Conservation (phyloP, 2,797 vertebrate genomes). For the Sebastes nivosus region DNA sequence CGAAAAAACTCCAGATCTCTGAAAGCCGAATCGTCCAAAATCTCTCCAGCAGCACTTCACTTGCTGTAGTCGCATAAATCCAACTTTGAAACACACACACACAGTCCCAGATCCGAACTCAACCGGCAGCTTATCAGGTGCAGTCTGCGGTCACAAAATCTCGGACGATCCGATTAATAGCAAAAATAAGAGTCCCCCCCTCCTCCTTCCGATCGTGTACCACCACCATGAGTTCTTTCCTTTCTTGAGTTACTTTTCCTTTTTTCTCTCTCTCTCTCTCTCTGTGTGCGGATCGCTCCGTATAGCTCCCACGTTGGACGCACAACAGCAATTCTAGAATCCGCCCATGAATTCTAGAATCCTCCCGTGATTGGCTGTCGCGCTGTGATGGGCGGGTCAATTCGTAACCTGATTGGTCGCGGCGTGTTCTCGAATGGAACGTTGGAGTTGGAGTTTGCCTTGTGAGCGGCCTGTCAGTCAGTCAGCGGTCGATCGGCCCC, state of each 20-base stretch:
- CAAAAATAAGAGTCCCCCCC: conserved; percentile 52
- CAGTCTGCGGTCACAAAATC: conserved; percentile 66
- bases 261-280: conserved; percentile 32
- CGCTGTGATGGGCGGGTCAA: conserved; percentile 31
- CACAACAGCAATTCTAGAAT: conserved; percentile 68
- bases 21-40: conserved; percentile 27
- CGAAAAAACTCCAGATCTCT: conserved; percentile 42
- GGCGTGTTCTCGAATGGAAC: conserved; percentile 15
- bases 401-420: conserved; percentile 66
- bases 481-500: conserved; percentile 73
- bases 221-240: conserved; percentile 76
- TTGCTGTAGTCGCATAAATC: conserved; percentile 50
- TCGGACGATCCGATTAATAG: conserved; percentile 69
- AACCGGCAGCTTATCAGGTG: conserved; percentile 61
- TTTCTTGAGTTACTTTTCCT: conserved; percentile 73
- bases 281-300: conserved; percentile 34
- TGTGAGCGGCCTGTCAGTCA: conserved; percentile 77
- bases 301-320: conserved; percentile 87
- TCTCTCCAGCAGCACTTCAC: conserved; percentile 52
- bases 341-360: conserved; percentile 39
- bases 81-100: conserved; percentile 62
- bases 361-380: conserved; percentile 66
- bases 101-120: conserved; percentile 22
- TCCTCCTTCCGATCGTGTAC: conserved; percentile 59
- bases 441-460: conserved; percentile 47